Base-by-base conservation (phyloP, 2,888 invertebrate genomes). In the Gibbula magus region DNA sequence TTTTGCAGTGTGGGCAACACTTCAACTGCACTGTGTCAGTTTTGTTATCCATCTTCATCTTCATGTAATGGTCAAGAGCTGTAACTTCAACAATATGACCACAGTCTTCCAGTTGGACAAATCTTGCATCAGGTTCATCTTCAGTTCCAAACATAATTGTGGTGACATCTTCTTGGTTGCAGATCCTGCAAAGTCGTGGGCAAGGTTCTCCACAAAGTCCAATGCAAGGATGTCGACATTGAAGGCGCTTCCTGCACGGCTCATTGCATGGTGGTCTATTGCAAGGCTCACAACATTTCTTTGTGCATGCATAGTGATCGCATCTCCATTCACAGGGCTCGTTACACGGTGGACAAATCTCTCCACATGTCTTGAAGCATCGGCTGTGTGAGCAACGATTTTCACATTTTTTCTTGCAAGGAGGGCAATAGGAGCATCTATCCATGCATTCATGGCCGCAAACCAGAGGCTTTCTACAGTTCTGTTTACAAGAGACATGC, bases 171-270 rank as follows among this genome's bases (percentile, higher is more conserved):
- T 90, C 87, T 32, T 86, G 74, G 73, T 94, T 87, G 92, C 96
- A 96, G 22, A 89, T 73, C 35, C 93, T 91, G 92, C 96, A 96
- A 76, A 94, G 87, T 45, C 91, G 91, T 22, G 95, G 95, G 91
- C 96, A 96, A 8, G 93, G 95, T 91, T 96, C 96, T n/a, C 95
- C 96, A 93, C 96, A 96, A 77, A 95, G 94, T 18, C 96, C 96
- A 89, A 95, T 94, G 92, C 96, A 90, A 8, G 13, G 32, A 79
- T 89, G 89, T 5, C 82, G 79, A 82, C 89, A 89, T 2, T 20
- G 45, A 87, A 82, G 75, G 20, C 29, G 51, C 20, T 79, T 79
- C 10, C n/a, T 53, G 32, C 84, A 84, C 0, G 82, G 82, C 8
- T 91, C 88, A 29, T 88, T 79, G 77, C 96, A 96, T 53, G 86